These are phyloP conservation scores for Morelia viridis DNA, from an alignment of 2,797 vertebrate species.

Conservation along the genomic window DNA sequence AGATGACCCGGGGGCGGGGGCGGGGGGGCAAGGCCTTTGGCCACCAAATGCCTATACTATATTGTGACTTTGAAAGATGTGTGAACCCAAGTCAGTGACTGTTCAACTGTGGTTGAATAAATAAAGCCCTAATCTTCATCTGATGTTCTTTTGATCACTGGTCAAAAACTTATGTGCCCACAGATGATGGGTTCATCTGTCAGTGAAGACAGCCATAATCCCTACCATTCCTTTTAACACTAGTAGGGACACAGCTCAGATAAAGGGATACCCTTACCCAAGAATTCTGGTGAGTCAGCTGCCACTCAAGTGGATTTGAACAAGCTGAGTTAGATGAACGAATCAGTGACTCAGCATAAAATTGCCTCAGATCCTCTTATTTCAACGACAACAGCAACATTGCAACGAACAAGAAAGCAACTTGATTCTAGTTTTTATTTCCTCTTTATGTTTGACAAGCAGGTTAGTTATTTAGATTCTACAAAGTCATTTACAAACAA, in stretches of 20 bases:
- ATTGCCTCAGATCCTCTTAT: not conserved
- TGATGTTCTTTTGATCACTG: not conserved
- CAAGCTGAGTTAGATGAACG: not conserved
- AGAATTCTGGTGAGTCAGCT: not conserved
- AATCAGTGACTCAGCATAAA: not conserved
- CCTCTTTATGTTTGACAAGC: slow-evolving; percentile 26
- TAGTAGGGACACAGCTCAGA: not conserved
- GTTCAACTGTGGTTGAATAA: not conserved
- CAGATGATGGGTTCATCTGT: not conserved
- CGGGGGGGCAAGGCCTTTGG: not conserved
- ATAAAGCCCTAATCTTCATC: not conserved
- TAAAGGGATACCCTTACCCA: not conserved
- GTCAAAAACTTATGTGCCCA: not conserved
- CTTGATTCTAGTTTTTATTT: slow-evolving; percentile 19
- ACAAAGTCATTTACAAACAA: slow-evolving; percentile 45
- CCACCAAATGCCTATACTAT: not conserved
- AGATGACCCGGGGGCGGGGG: too few species aligned
- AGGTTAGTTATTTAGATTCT: slow-evolving; percentile 45
- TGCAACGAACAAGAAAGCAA: not conserved
- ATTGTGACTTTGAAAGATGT: not conserved
- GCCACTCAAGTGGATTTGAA: not conserved
- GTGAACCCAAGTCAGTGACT: not conserved
- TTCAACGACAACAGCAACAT: not conserved
- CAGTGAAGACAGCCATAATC: not conserved
- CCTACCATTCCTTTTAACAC: not conserved